phyloP scores from a whole-genome alignment of 2,113 vertebrate species.

The Chaenocephalus aceratus region DNA sequence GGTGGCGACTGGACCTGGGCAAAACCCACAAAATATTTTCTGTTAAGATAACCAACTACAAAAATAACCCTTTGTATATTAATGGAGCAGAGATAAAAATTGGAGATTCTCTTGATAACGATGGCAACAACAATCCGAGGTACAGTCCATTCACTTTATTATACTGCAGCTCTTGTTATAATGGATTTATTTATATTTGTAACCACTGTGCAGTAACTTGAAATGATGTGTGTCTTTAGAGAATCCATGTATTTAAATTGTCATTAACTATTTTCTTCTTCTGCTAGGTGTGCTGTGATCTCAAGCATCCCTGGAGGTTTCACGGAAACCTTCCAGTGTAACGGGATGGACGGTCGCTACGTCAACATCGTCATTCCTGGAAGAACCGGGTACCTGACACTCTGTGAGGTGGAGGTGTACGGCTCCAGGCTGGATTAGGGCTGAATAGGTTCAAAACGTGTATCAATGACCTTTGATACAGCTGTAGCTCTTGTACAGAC shows the following conservation, averaged over 20 bases:
- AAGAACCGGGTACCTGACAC: background rate
- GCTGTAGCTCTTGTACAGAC: too few species aligned
- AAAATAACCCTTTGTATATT: background rate
- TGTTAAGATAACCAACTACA: slow-evolving; percentile 46
- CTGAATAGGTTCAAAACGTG: too few species aligned
- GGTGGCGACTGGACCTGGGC: slow-evolving; percentile 65
- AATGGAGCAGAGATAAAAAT: slow-evolving; percentile 64
- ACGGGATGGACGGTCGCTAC: slow-evolving; percentile 59
- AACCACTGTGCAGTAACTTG: too few species aligned
- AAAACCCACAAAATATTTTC: slow-evolving; percentile 55
- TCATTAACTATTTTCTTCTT: background rate
- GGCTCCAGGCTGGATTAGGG: slow-evolving; percentile 48
- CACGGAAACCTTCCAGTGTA: slow-evolving; percentile 9
- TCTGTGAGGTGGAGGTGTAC: slow-evolving; percentile 58
- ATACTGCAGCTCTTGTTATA: background rate
- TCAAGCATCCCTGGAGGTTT: background rate
- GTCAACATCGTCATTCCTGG: slow-evolving; percentile 35
- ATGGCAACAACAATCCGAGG: slow-evolving; percentile 70
- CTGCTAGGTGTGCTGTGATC: slow-evolving; percentile 52
- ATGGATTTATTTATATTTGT: background rate
- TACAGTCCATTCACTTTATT: background rate
- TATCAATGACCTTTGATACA: too few species aligned
- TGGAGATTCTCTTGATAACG: slow-evolving; percentile 56
- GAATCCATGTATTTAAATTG: background rate
- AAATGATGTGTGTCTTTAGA: too few species aligned